phyloP scores from a whole-genome alignment of 2,888 invertebrate species.

The Thera obeliscata region DNA sequence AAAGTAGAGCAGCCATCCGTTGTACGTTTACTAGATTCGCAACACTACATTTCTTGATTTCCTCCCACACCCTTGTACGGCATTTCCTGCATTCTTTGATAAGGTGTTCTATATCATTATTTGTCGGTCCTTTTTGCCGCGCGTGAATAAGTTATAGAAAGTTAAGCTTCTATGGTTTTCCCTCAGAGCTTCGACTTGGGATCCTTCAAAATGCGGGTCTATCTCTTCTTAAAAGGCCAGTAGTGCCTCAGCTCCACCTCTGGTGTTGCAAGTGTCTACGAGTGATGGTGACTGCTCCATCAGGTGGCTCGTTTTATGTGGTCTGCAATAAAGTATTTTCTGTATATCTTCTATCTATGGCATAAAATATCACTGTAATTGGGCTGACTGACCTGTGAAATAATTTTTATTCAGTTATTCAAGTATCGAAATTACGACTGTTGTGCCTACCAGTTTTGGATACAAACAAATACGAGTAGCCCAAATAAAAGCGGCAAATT shows the following conservation, averaged over 20 bases:
- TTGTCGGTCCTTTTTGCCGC: neutral
- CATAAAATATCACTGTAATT: too few species aligned
- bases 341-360: too few species aligned
- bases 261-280: too few species aligned
- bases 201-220: too few species aligned
- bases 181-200: too few species aligned
- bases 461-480: neutral
- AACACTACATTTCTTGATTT: conserved; percentile 53
- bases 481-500: neutral
- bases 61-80: conserved; percentile 32
- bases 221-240: too few species aligned
- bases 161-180: too few species aligned
- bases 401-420: neutral
- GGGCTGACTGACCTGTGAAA: neutral
- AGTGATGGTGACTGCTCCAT: too few species aligned
- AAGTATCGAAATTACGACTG: neutral
- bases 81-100: conserved; percentile 17
- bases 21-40: conserved; percentile 60
- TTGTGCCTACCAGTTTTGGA: neutral
- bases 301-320: too few species aligned
- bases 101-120: neutral
- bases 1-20: conserved; percentile 76
- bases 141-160: too few species aligned
- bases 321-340: too few species aligned
- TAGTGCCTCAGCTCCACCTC: too few species aligned